phyloP scores from a whole-genome alignment of 2,113 vertebrate species.

The Pseudonaja textilis region DNA sequence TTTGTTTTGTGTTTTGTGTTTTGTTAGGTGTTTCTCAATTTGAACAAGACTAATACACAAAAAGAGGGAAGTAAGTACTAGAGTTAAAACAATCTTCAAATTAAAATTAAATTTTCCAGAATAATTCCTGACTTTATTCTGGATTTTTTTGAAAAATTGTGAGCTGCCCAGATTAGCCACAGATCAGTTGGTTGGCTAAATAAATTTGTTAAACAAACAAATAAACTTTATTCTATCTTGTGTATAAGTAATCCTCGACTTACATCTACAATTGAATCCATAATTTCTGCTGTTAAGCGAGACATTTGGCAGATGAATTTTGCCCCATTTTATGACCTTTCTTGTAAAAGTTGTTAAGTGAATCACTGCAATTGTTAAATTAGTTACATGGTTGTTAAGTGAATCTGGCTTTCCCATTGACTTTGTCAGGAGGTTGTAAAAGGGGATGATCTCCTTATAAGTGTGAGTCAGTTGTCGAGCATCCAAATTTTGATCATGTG shows the following conservation, averaged over 20 bases:
- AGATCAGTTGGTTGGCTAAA: not conserved
- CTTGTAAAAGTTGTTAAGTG: not conserved
- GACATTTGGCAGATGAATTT: not conserved
- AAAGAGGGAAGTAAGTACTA: slow-evolving; percentile 86
- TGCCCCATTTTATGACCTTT: not conserved
- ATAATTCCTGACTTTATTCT: not conserved
- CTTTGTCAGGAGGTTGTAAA: not conserved
- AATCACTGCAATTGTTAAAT: not conserved
- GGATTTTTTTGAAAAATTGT: not conserved
- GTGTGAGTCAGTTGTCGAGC: not conserved
- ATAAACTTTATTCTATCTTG: not conserved
- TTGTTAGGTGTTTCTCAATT: slow-evolving; percentile 71
- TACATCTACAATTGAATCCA: not conserved
- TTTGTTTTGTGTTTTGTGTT: slow-evolving; percentile 30
- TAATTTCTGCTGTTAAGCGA: not conserved
- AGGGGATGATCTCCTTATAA: not conserved
- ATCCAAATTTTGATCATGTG: not conserved
- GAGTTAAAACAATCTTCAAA: slow-evolving; percentile 29
- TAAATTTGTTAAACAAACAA: not conserved
- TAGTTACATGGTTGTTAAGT: not conserved
- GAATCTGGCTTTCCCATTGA: not conserved
- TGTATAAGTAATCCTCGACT: not conserved
- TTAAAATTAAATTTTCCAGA: not conserved
- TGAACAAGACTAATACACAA: slow-evolving; percentile 78
- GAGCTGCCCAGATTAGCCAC: not conserved